These are phyloP conservation scores for Aplysina aerophoba DNA, from an alignment of 37 sponge, comb jelly and placozoan species.

Conservation along the genomic window DNA sequence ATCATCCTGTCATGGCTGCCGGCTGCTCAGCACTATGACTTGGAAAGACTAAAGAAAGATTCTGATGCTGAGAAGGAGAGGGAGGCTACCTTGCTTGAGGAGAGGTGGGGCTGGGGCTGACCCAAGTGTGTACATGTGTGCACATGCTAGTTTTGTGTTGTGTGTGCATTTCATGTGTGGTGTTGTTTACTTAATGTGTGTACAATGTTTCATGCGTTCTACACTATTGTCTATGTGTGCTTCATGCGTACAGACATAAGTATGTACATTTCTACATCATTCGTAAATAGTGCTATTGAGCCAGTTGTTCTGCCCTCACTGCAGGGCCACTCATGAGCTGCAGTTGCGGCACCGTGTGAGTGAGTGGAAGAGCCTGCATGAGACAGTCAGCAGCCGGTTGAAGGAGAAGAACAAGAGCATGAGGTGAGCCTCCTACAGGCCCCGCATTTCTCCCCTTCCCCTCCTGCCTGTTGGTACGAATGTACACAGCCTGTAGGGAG, in stretches of 20 bases:
- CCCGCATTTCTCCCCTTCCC: no score
- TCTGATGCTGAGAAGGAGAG: slow-evolving; percentile 54
- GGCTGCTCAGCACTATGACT: slow-evolving; percentile 15
- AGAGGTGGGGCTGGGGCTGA: slow-evolving; percentile 38
- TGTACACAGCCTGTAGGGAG: no score
- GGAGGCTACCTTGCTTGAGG: slow-evolving; percentile 72
- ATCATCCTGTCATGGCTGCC: no score
- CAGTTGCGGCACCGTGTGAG: slow-evolving; percentile 46
- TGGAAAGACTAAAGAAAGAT: slow-evolving; percentile 26
- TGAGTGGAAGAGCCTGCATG: slow-evolving; percentile 53
- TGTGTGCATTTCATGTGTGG: no score
- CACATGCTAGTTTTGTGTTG: no score
- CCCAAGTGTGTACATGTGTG: neutral
- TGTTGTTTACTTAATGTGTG: no score
- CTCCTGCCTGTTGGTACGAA: no score
- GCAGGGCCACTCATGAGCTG: slow-evolving; percentile 70
- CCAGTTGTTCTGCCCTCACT: neutral
- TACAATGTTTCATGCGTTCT: no score
- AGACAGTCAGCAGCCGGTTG: slow-evolving; percentile 26
- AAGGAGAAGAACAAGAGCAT: slow-evolving; percentile 75
- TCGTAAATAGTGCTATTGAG: no score
- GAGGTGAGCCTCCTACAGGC: slow-evolving; percentile 28
- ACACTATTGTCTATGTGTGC: no score
- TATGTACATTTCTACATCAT: no score
- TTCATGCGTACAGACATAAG: no score